Base-by-base conservation (phyloP, 1,140 invertebrate genomes). In the Lanistes nyassanus region DNA sequence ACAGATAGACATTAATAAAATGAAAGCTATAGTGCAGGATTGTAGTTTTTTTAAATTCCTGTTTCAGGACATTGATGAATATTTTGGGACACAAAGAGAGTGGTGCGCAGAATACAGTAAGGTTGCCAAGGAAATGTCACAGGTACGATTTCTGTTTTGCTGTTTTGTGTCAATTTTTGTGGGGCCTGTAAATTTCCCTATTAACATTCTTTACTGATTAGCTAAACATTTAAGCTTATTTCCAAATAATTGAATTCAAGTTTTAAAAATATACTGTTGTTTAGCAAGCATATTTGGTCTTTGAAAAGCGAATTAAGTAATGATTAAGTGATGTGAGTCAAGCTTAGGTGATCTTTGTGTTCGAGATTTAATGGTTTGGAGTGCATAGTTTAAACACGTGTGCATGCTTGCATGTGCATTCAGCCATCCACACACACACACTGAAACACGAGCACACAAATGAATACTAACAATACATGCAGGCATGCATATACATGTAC, bases 31-130 rank as follows among this genome's bases (percentile, higher is more conserved):
- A 55, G 21, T 55, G 29, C 29, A 34, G 31, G 11, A 34, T 42
- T 29, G 9, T 37, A 66, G 42, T 75, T 67, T 76, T 55, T 70
- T 34, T 70, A 23, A 34, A 70, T 78, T 78, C 58, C 11, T 42
- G 68, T 76, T 79, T n/a, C 74, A 89, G 84, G 90, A 91, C 81
- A 87, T 89, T 75, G 90, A 91, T 78, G 89, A 90, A 74, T 90
- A 85, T 79, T 91, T 91, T 78, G 87, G 90, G 67, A 89, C 86
- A 71, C 86, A 89, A 79, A 76, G 88, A 58, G 89, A 89, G 55
- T 90, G 88, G 86, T 78, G 85, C 31, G 81, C 79, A 42, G 81
- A 88, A 65, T 89, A 89, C 81, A 69, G 79, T 37, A 79, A 80
- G 74, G 78, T 76, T 51, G 82, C 90, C 55, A 86, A 87, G 79